phyloP scores from a whole-genome alignment of 2,113 vertebrate species.

The Neodontobutis hainanensis region DNA sequence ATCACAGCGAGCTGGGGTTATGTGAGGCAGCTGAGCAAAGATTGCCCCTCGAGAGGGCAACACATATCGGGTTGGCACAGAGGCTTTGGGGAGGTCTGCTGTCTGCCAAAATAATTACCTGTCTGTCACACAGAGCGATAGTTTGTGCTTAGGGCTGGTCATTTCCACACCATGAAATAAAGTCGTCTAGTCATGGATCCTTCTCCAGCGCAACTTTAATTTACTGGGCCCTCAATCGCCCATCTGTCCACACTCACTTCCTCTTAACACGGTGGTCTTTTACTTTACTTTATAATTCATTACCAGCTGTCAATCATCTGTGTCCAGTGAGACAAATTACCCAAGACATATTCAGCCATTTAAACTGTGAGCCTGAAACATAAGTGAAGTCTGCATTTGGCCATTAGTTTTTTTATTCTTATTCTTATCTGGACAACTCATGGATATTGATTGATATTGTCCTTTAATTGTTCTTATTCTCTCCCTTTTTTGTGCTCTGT shows the following conservation, averaged over 20 bases:
- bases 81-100: conserved; percentile 43
- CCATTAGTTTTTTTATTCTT: background rate
- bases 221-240: conserved; percentile 42
- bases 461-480: no score
- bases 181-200: conserved; percentile 46
- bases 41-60: conserved; percentile 54
- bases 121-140: conserved; percentile 65
- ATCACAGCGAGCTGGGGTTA: conserved; percentile 57
- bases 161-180: conserved; percentile 68
- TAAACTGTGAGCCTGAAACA: background rate
- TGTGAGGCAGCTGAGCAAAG: conserved; percentile 62
- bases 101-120: conserved; percentile 74
- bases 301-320: conserved; percentile 53
- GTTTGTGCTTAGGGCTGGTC: conserved; percentile 50
- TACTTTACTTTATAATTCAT: conserved; percentile 54
- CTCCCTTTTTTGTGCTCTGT: no score
- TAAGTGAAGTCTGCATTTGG: background rate
- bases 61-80: conserved; percentile 31
- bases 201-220: conserved; percentile 48
- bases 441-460: background rate
- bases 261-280: conserved; percentile 71
- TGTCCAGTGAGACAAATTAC: conserved; percentile 11
- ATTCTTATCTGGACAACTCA: conserved; percentile 2
- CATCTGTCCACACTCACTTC: conserved; percentile 46
- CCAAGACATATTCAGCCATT: conserved; percentile 25